Conservation (phyloP, 2,797 vertebrate species). For the Rachycentron canadum region DNA sequence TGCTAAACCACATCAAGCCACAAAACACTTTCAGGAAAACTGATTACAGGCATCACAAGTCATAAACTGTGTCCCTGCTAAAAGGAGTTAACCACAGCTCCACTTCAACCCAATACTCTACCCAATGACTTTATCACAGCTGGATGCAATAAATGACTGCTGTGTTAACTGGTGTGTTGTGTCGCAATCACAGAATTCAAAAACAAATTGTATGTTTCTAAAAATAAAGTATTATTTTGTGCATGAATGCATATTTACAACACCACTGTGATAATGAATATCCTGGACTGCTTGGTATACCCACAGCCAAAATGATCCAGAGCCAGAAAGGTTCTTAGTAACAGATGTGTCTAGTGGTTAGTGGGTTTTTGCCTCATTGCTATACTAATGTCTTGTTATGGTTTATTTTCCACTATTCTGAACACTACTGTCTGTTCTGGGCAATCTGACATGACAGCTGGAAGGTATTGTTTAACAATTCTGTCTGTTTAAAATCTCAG, state of each 20-base stretch:
- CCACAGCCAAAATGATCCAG: conserved; percentile 4
- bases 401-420: conserved; percentile 50
- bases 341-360: conserved; percentile 1
- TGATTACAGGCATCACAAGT: conserved; percentile 62
- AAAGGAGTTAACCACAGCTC: conserved; percentile 48
- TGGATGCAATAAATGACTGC: conserved; percentile 59
- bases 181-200: conserved; percentile 33
- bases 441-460: conserved; percentile 24
- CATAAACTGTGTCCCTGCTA: conserved; percentile 54
- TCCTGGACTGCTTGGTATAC: not conserved
- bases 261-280: not conserved
- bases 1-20: conserved; percentile 47
- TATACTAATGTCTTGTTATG: conserved; percentile 17
- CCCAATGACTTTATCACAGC: conserved; percentile 58
- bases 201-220: conserved; percentile 13
- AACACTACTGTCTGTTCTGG: conserved; percentile 37
- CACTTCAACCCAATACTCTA: conserved; percentile 34
- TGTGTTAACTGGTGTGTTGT: conserved; percentile 39
- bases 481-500: conserved; percentile 42
- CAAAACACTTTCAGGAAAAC: conserved; percentile 66
- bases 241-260: conserved; percentile 7
- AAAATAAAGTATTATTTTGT: conserved; percentile 7
- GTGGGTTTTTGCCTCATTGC: conserved; percentile 11
- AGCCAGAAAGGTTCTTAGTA: not conserved
- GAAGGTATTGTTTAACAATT: conserved; percentile 20